These are phyloP conservation scores for Erynnis tages DNA, from an alignment of 2,888 invertebrate species.

Conservation along the genomic window DNA sequence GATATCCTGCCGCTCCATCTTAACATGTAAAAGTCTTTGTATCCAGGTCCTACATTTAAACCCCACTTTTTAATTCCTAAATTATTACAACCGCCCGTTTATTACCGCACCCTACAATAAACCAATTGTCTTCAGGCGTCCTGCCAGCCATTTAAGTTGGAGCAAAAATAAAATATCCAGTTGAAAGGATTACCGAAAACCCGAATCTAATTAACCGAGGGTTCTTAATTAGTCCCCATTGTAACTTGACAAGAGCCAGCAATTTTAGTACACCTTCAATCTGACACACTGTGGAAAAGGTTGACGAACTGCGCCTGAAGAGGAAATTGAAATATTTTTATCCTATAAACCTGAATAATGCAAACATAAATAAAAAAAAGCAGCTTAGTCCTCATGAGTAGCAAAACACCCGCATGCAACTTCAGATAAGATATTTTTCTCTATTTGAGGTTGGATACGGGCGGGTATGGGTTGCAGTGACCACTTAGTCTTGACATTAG, in stretches of 20 bases:
- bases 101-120: slow-evolving; percentile 9
- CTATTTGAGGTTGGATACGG: too few species aligned
- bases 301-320: slow-evolving; percentile 26
- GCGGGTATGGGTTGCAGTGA: too few species aligned
- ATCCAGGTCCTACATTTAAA: background rate
- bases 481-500: too few species aligned
- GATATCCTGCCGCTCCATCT: too few species aligned
- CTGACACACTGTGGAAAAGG: slow-evolving; percentile 48
- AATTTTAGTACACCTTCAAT: slow-evolving; percentile 58
- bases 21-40: background rate
- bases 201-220: slow-evolving; percentile 69
- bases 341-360: too few species aligned
- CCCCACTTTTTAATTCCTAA: background rate
- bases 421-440: too few species aligned
- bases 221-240: slow-evolving; percentile 78
- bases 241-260: slow-evolving; percentile 73
- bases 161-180: slow-evolving; percentile 7
- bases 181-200: slow-evolving; percentile 52
- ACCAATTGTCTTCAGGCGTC: slow-evolving; percentile 9
- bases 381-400: too few species aligned
- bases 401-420: too few species aligned
- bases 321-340: too few species aligned
- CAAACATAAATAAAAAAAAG: too few species aligned
- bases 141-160: slow-evolving; percentile 10
- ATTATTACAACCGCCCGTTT: background rate